phyloP scores from a whole-genome alignment of 2,797 vertebrate genomes.

The Orientallactaga sibirica region DNA sequence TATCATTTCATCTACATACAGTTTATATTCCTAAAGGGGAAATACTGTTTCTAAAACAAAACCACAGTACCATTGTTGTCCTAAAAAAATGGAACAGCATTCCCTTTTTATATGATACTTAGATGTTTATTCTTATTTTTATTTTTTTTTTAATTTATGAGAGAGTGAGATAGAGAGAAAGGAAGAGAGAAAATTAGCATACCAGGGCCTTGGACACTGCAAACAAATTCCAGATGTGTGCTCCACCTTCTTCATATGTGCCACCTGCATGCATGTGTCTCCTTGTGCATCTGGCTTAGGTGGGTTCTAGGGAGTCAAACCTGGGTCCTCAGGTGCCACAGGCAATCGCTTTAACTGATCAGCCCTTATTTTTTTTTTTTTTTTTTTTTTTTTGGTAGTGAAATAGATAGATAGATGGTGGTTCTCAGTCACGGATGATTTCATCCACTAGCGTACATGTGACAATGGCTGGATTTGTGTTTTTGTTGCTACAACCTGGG shows the following conservation, averaged over 20 bases:
- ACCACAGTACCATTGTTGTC: background rate
- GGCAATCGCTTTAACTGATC: too few relatives aligned
- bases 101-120: conserved; percentile 39
- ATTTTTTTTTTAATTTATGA: background rate
- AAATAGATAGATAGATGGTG: background rate
- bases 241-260: too few relatives aligned
- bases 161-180: too few relatives aligned
- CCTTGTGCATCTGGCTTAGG: too few relatives aligned
- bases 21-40: conserved; percentile 13
- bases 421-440: background rate
- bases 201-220: too few relatives aligned
- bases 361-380: background rate
- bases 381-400: conserved; percentile 18
- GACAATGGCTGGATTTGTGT: conserved; percentile 2
- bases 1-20: background rate
- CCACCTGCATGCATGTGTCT: too few relatives aligned
- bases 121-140: conserved; percentile 14
- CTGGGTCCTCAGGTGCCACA: too few relatives aligned
- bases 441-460: background rate
- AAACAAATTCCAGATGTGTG: too few relatives aligned
- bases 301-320: too few relatives aligned
- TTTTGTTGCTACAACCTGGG: background rate
- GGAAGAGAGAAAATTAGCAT: too few relatives aligned
- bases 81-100: background rate
- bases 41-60: conserved; percentile 44